phyloP scores from a whole-genome alignment of 2,888 invertebrate genomes.

The Drosophila borborema region DNA sequence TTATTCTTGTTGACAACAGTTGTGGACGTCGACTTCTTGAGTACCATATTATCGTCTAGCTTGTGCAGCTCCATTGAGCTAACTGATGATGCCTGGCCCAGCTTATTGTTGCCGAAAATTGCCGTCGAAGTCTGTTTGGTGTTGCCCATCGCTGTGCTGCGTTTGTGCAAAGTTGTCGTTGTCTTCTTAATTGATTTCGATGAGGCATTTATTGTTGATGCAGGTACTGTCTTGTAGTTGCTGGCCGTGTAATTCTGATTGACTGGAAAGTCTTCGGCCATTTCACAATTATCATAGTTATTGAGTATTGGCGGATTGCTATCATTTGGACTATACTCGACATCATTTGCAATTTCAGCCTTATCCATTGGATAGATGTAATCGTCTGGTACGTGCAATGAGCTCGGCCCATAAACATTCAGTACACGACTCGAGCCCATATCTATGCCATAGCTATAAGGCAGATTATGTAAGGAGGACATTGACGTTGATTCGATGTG shows the following conservation, averaged over 20 bases:
- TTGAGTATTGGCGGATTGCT: constrained; percentile 83
- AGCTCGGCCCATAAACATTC: constrained; percentile 74
- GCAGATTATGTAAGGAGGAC: constrained; percentile 49
- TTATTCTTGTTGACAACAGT: constrained; percentile 81
- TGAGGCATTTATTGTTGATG: constrained; percentile 64
- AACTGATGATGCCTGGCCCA: constrained; percentile 83
- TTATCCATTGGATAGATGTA: constrained; percentile 78
- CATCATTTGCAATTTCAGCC: constrained; percentile 60
- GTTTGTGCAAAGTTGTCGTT: constrained; percentile 79
- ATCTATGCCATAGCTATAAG: constrained; percentile 46
- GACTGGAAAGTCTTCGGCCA: constrained; percentile 85
- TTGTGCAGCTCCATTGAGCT: constrained; percentile 85
- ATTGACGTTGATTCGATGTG: constrained; percentile 55
- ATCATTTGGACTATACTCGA: constrained; percentile 81
- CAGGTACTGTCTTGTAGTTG: constrained; percentile 48
- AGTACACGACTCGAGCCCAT: constrained; percentile 65
- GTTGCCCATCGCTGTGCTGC: constrained; percentile 68
- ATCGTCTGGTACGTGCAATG: constrained; percentile 82
- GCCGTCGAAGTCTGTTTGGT: constrained; percentile 63
- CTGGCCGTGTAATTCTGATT: constrained; percentile 73
- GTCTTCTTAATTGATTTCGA: constrained; percentile 81
- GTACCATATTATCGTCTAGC: constrained; percentile 83
- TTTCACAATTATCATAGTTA: constrained; percentile 84
- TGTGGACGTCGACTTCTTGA: constrained; percentile 82
- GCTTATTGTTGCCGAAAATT: constrained; percentile 71